A percentile compares a stretch with the other conserved stretches of the same genome.
Conservation (phyloP, 2,888 invertebrate genomes). For the Prosopocoilus inquinatus region DNA sequence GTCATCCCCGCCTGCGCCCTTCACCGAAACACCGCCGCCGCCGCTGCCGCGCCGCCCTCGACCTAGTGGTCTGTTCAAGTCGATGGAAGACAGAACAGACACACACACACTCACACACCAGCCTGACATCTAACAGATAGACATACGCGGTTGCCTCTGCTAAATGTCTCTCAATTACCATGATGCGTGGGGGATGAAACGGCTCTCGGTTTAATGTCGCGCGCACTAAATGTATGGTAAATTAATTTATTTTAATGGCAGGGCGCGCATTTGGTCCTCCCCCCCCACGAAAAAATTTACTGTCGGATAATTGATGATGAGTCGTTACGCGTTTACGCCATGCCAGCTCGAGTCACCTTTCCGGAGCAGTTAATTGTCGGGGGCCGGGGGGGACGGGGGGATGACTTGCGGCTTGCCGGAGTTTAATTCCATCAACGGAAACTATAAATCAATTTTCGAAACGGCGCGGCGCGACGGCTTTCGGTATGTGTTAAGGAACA, state of each 20-base stretch:
- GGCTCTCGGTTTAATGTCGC: not conserved
- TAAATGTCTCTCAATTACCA: constrained; percentile 47
- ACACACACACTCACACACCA: not conserved
- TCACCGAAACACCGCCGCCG: not conserved
- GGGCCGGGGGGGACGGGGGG: too few species aligned
- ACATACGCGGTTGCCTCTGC: constrained; percentile 47
- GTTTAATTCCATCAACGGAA: too few species aligned
- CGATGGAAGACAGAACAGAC: not conserved
- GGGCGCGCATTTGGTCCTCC: not conserved
- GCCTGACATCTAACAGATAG: constrained; percentile 9
- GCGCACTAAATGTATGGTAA: not conserved
- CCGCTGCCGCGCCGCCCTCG: not conserved
- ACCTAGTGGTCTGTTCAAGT: not conserved
- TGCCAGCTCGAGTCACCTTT: too few species aligned
- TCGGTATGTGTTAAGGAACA: too few species aligned
- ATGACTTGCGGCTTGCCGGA: too few species aligned
- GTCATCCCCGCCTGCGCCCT: not conserved
- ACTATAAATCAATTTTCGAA: too few species aligned
- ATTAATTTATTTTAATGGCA: not conserved
- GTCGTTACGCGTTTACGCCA: too few species aligned
- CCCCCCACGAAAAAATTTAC: too few species aligned
- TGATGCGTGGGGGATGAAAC: constrained; percentile 13
- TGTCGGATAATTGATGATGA: too few species aligned
- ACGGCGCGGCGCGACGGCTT: too few species aligned
- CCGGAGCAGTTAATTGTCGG: too few species aligned